phyloP scores from a whole-genome alignment of 2,888 invertebrate genomes.

The Cerceris rybyensis region DNA sequence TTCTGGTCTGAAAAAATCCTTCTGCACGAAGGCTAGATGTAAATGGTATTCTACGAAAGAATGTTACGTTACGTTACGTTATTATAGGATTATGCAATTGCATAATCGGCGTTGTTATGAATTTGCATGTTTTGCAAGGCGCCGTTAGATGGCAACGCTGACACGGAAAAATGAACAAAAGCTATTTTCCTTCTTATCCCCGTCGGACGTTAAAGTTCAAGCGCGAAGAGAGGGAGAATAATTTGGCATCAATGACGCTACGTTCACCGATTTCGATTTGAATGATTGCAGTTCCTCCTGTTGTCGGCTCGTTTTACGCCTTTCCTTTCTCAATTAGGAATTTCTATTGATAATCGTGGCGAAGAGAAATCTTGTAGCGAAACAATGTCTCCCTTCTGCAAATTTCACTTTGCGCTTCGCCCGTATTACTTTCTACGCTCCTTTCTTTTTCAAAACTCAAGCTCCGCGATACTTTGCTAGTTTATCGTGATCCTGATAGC shows the following conservation, averaged over 20 bases:
- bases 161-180: background rate
- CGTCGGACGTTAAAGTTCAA: background rate
- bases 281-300: background rate
- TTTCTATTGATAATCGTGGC: background rate
- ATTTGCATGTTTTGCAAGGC: background rate
- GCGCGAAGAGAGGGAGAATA: background rate
- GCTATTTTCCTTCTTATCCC: background rate
- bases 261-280: background rate
- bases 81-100: background rate
- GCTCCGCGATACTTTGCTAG: too few relatives aligned
- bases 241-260: background rate
- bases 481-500: too few relatives aligned
- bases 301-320: background rate
- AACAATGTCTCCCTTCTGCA: background rate
- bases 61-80: background rate
- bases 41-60: too few relatives aligned
- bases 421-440: too few relatives aligned
- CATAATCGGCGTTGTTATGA: background rate
- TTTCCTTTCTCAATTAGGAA: background rate
- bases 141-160: constrained; percentile 53
- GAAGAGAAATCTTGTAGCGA: background rate
- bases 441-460: too few relatives aligned
- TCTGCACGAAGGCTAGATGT: too few relatives aligned
- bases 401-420: background rate
- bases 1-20: too few relatives aligned